Conservation (phyloP, 1,140 invertebrate genomes). For the Camponotus pennsylvanicus region DNA sequence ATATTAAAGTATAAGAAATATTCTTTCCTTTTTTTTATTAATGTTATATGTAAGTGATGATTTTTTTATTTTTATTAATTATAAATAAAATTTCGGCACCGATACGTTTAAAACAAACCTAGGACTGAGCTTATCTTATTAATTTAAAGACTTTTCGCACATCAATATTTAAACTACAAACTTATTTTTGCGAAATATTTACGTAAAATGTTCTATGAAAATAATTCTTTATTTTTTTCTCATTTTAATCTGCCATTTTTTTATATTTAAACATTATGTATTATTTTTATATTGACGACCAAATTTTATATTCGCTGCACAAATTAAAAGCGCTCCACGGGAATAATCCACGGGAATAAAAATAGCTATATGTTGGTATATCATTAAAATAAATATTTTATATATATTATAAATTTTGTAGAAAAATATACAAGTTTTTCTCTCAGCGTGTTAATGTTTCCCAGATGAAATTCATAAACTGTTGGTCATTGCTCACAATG, state of each 20-base stretch:
- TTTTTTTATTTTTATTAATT: no score
- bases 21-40: no score
- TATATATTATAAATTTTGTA: no score
- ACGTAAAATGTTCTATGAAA: neutral
- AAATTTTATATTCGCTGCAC: no score
- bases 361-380: no score
- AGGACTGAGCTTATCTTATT: no score
- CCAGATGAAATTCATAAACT: slow-evolving; percentile 5
- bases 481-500: neutral
- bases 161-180: neutral
- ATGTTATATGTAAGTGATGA: no score
- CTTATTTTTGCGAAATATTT: neutral
- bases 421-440: no score
- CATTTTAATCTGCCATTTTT: neutral
- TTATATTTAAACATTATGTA: neutral
- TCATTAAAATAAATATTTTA: no score
- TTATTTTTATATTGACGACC: neutral
- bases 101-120: neutral
- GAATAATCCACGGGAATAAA: no score
- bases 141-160: neutral
- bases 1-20: neutral
- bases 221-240: neutral
- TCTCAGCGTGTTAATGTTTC: neutral
- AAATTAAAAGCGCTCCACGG: no score
- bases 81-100: neutral